Conservation (phyloP, 2,888 invertebrate genomes). For the Esperia sulphurella region DNA sequence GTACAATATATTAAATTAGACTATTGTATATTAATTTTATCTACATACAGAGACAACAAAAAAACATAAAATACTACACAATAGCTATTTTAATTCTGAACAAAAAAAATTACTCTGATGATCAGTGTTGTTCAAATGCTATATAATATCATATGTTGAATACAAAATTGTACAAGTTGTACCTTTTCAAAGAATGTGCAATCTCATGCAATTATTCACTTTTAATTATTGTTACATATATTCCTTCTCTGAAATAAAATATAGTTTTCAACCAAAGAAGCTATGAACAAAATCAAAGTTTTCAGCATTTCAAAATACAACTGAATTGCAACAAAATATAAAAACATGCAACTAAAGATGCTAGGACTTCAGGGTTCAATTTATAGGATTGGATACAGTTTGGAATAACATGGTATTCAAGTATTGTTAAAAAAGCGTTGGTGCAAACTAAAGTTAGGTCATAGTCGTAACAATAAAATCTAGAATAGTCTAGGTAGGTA, state of each 20-base stretch:
- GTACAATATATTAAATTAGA: conserved; percentile 11
- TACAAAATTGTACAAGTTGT: conserved; percentile 1
- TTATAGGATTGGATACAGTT: too few species aligned
- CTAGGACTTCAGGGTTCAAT: background rate
- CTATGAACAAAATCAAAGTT: conserved; percentile 5
- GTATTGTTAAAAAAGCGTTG: too few species aligned
- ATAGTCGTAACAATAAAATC: too few species aligned
- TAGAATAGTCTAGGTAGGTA: too few species aligned
- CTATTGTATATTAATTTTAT: too few species aligned
- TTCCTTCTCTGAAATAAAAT: conserved; percentile 62
- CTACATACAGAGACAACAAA: background rate
- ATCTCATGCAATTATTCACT: conserved; percentile 36
- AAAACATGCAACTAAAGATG: conserved; percentile 13
- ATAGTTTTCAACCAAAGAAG: conserved; percentile 3
- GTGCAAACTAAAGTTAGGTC: too few species aligned
- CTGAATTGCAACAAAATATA: background rate
- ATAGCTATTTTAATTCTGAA: too few species aligned
- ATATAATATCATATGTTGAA: background rate
- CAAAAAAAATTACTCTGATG: too few species aligned
- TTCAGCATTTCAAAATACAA: conserved; percentile 10
- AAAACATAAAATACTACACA: background rate
- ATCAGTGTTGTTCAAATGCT: too few species aligned
- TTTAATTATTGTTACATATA: conserved; percentile 57
- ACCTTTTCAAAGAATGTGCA: conserved; percentile 16
- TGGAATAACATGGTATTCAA: too few species aligned